Base-by-base conservation (phyloP, 1,140 invertebrate genomes). In the Sycobia sp. region DNA sequence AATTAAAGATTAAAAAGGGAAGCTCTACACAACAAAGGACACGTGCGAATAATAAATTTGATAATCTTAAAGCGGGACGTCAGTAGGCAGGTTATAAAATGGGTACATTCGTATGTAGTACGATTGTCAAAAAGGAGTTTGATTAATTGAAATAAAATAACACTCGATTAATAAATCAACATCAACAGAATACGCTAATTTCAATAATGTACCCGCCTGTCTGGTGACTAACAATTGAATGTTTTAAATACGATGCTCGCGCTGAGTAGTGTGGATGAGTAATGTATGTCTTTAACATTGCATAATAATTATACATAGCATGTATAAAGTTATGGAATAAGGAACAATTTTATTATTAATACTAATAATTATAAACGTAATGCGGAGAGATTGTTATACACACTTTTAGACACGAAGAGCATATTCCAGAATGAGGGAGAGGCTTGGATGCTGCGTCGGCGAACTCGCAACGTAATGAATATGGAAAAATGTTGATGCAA, bases 251-350 rank as follows among this genome's bases (percentile, higher is more conserved):
- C 70, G 73, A 76, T 69, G 68, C 69, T 73, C 69, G 73, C 75
- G 73, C 69, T 66, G 67, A 69, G 59, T 72, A 73, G 73, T 76
- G 67, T 78, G 75, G 70, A 78, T 77, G 76, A 73, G 62, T 71
- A 72, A 69, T 69, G 73, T 77, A 75, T 75, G 72, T 73, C 70
- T 76, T 75, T 72, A 75, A 73, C 74, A 78, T 79, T 81, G 78
- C 80, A 80, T 81, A 79, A 80, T 79, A 78, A 79, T 79, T 79
- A 82, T 81, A 80, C 77, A 82, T 80, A 81, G 76, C 58, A 78
- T 82, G 78, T 81, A 81, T 81, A 82, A 81, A 82, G 77, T 79
- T 76, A 76, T 73, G 71, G 61, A 75, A 62, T 77, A 79, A 78
- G 74, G 58, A 77, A 74, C 74, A 76, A 46, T 78, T 77, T 77